Evolutionary conservation across 2,797 vertebrate genomes (phyloP), one percentile per base, ranked within the genome.

Genomic region (Parambassis ranga): DNA sequence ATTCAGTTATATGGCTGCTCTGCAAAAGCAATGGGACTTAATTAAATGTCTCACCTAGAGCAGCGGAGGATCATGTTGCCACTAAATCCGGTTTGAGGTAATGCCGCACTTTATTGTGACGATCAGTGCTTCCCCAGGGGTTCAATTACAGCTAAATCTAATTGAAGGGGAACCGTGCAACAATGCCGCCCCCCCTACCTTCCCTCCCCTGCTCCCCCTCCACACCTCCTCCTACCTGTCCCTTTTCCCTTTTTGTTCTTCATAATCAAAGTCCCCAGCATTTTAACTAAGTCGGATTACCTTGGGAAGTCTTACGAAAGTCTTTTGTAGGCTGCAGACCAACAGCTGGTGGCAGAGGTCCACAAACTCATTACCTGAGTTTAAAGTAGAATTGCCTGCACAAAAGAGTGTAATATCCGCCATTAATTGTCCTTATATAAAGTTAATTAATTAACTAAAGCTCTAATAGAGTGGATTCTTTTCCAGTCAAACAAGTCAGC

Each of bases 21-120:
- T 81, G 82, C 71, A 81, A 86, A 89, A 84, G 86, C 83, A 88
- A 82, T 69, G 82, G 82, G 83, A 89, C 89, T 88, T 89, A 92
- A 93, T 93, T 90, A 92, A 92, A 92, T 82, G 86, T 85, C 83
- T 90, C 89, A 90, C 89, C 87, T 89, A 85, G 80, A 91, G 90
- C 85, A 73, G 87, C 47, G 49, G 71, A 81, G 81, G 85, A 89
- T 91, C 85, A 75, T 69, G 90, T 92, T 90, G 87, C 84, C 81
- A 83, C 77, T 84, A 90, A 91, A 93, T 92, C 89, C 85, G 65
- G 84, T 92, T 92, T 89, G 86, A 88, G 89, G 81, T 86, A 90
- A 87, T 78, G 87, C 87, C 66, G 80, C 81, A 92, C 88, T 92
- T 92, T 90, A 90, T 91, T 91, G 90, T 87, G 87, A 84, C 79